phyloP scores from a whole-genome alignment of 1,140 invertebrate genomes.

The Drosophila ficusphila region DNA sequence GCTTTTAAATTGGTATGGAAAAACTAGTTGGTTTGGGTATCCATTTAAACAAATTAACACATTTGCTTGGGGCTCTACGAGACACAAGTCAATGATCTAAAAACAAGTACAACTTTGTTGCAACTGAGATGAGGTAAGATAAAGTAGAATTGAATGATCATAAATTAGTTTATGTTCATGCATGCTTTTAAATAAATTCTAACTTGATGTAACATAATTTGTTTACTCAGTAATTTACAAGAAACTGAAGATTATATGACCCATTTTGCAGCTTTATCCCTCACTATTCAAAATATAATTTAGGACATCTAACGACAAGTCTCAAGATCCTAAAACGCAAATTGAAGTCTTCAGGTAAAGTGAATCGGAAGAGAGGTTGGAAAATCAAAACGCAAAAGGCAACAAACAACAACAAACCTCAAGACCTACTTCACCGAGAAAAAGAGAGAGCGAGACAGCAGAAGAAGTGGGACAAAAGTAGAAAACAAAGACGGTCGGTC shows the following conservation, averaged over 20 bases:
- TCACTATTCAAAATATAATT: slow-evolving; percentile 34
- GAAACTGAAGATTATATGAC: slow-evolving; percentile 27
- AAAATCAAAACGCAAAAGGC: slow-evolving; percentile 38
- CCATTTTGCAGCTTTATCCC: slow-evolving; percentile 32
- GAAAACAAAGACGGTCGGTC: slow-evolving; percentile 52
- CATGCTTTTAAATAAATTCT: too few relatives aligned
- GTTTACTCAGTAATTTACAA: not conserved
- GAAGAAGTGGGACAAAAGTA: slow-evolving; percentile 50
- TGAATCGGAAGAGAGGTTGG: slow-evolving; percentile 59
- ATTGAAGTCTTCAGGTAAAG: not conserved
- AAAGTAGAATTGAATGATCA: slow-evolving; percentile 5
- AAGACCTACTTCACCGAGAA: slow-evolving; percentile 52
- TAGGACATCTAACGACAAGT: slow-evolving; percentile 49
- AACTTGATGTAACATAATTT: not conserved
- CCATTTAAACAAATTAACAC: slow-evolving; percentile 37
- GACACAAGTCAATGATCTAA: slow-evolving; percentile 25
- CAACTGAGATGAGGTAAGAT: slow-evolving; percentile 38
- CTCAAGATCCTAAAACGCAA: slow-evolving; percentile 44
- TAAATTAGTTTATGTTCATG: too few relatives aligned
- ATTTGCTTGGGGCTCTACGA: slow-evolving; percentile 47
- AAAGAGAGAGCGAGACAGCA: slow-evolving; percentile 8
- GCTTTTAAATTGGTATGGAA: not conserved
- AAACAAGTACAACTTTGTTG: slow-evolving; percentile 41
- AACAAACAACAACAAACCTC: slow-evolving; percentile 17
- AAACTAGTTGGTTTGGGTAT: slow-evolving; percentile 17